Evolutionary conservation across 2,888 invertebrate genomes (phyloP), one percentile per base, ranked within the genome.

Genomic region (Selenia dentaria): DNA sequence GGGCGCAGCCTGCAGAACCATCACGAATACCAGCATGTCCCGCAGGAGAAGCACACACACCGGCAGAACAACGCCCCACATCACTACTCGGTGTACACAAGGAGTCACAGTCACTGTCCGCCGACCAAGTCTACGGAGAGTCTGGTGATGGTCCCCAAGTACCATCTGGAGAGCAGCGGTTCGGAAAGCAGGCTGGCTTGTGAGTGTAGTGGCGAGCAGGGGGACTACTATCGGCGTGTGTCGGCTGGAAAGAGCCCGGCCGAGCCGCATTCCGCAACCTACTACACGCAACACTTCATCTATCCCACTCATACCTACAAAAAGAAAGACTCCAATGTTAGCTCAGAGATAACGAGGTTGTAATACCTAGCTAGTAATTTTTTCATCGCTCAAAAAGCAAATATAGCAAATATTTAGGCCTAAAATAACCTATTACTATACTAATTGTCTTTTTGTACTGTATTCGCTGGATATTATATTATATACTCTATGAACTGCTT

Each of bases 51-150:
- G 56, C 86, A 89, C 57, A 42, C 81, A 0, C 91, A 92, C 53
- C 83, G 92, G 10, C 90, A 92, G 57, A 89, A 87, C 64, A 57
- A 69, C 2, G 73, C 76, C 0, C 72, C 79, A 1, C 89, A 88
- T 57, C 88, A 87, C 59, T 92, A 83, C 61, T 90, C 71, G 45
- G 90, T 85, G 6, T 89, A 89, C 51, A 64, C 76, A 2, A 82
- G 92, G 59, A 88, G 89, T 52, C 91, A 92, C 56, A 91, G 91
- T 65, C 80, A 84, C 77, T 93, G 82, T 72, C 92, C 78, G 59
- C 93, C 95, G 0, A 96, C 95, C 1, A 96, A 96, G 74, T 96
- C 96, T 0, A 96, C 96, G 0, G 96, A 96, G 76, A 96, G 95
- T 70, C 87, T 96, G 11, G 88, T 95, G 11, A 92, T 95, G 28